Evolutionary conservation across 2,797 vertebrate genomes (phyloP).

Genomic region (Catostomus latipinnis): DNA sequence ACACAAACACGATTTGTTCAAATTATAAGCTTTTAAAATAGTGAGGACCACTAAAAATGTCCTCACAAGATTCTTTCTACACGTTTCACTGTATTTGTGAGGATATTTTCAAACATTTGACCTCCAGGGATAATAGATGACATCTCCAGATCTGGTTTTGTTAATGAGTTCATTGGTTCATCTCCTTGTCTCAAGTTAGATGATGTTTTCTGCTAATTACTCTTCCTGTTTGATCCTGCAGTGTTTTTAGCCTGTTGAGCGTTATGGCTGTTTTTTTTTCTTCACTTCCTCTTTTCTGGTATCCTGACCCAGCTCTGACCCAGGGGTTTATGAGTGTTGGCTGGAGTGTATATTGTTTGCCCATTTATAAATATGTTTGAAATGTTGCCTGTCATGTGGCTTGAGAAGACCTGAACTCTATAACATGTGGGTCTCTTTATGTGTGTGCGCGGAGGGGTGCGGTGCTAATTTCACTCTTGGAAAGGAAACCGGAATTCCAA

Average conservation of each 20-base stretch:
- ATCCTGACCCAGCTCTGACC: slow-evolving; percentile 30
- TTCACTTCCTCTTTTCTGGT: slow-evolving; percentile 37
- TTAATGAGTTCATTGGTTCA: slow-evolving; percentile 39
- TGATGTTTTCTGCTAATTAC: slow-evolving; percentile 42
- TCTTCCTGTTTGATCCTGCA: slow-evolving; percentile 29
- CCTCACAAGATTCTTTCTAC: too few species aligned
- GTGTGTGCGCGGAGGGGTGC: slow-evolving; percentile 37
- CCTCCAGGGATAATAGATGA: slow-evolving; percentile 13
- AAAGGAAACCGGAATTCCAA: slow-evolving; percentile 60
- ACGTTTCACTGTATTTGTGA: too few species aligned
- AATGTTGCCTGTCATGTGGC: slow-evolving; percentile 25
- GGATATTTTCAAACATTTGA: too few species aligned
- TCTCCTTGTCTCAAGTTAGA: slow-evolving; percentile 27
- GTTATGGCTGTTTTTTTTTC: slow-evolving; percentile 29
- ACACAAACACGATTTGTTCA: too few species aligned
- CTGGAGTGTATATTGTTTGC: slow-evolving; percentile 15
- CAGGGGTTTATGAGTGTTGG: background rate
- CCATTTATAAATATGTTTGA: slow-evolving; percentile 38
- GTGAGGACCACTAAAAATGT: too few species aligned
- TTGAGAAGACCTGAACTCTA: slow-evolving; percentile 29
- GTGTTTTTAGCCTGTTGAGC: slow-evolving; percentile 38
- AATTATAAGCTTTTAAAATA: too few species aligned
- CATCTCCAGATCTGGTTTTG: slow-evolving; percentile 9
- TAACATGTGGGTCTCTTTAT: slow-evolving; percentile 11
- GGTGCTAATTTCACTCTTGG: slow-evolving; percentile 54